These are phyloP conservation scores for Meandrusa payeni DNA, from an alignment of 2,888 invertebrate species.

Conservation along the genomic window DNA sequence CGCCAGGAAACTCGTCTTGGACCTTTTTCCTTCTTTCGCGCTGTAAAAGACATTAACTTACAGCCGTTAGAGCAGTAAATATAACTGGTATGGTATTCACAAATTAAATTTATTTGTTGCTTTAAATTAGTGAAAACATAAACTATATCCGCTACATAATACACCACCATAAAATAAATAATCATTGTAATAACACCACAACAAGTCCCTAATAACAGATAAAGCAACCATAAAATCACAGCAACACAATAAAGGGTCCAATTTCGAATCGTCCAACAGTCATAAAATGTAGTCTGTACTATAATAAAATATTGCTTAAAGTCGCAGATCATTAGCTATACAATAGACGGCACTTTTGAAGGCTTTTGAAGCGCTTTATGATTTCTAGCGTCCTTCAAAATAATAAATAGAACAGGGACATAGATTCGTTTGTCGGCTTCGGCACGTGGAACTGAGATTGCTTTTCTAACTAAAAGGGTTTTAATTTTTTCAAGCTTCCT, in stretches of 20 bases:
- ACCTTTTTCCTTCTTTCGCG: too few species aligned
- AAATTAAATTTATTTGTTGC: too few species aligned
- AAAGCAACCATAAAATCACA: constrained; percentile 57
- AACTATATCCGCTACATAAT: too few species aligned
- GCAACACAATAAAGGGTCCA: constrained; percentile 53
- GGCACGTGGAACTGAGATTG: constrained; percentile 56
- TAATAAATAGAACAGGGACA: constrained; percentile 48
- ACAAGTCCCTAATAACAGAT: constrained; percentile 16
- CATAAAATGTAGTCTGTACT: constrained; percentile 56
- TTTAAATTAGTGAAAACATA: too few species aligned
- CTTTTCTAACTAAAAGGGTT: constrained; percentile 57
- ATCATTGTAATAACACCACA: constrained; percentile 13
- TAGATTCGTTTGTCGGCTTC: constrained; percentile 53
- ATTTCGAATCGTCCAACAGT: constrained; percentile 36
- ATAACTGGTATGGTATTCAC: too few species aligned
- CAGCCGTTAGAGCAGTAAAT: too few species aligned
- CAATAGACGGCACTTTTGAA: constrained; percentile 41
- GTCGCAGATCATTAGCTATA: constrained; percentile 55
- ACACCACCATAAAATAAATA: constrained; percentile 8
- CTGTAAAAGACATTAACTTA: too few species aligned
- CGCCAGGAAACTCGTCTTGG: too few species aligned
- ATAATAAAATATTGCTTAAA: constrained; percentile 65
- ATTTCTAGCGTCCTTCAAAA: constrained; percentile 60
- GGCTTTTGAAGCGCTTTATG: constrained; percentile 57
- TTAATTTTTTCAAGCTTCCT: constrained; percentile 42